Evolutionary conservation across 1,140 invertebrate species (phyloP).

Genomic region (Drosophila lini): DNA sequence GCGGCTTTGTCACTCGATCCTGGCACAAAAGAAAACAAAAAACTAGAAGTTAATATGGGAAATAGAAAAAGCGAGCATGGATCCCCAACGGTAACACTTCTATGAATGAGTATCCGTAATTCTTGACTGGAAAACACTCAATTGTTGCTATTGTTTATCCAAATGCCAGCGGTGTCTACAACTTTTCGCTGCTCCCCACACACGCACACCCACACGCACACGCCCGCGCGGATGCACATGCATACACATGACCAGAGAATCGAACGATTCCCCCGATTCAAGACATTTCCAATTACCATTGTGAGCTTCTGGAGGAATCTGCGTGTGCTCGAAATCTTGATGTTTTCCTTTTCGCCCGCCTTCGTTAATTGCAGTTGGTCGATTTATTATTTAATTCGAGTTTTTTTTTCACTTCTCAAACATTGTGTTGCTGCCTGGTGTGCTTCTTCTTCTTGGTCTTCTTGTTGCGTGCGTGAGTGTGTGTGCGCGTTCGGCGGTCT

Average conservation of each 20-base stretch:
- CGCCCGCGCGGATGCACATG: conserved; percentile 12
- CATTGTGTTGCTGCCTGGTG: conserved; percentile 62
- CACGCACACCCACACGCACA: conserved; percentile 10
- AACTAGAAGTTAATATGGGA: conserved; percentile 36
- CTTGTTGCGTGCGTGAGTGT: conserved; percentile 29
- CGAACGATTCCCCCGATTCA: conserved; percentile 24
- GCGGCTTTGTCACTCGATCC: conserved; percentile 84
- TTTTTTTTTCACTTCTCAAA: conserved; percentile 68
- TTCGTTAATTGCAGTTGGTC: conserved; percentile 30
- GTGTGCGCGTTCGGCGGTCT: conserved; percentile 59
- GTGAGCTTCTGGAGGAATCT: conserved; percentile 71
- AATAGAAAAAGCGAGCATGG: not conserved
- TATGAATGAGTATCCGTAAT: not conserved
- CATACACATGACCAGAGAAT: conserved; percentile 25
- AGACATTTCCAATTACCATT: conserved; percentile 52
- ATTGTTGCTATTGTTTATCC: conserved; percentile 51
- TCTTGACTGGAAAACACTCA: conserved; percentile 1
- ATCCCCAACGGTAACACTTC: not conserved
- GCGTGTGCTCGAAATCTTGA: conserved; percentile 71
- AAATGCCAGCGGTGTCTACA: conserved; percentile 45
- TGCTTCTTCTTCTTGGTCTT: conserved; percentile 38
- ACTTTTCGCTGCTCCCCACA: conserved; percentile 27
- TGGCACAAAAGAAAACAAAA: conserved; percentile 52
- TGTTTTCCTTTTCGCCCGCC: conserved; percentile 34
- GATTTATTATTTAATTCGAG: conserved; percentile 56